These are phyloP conservation scores for Lasioglossum leucozonium DNA, from an alignment of 2,888 invertebrate genomes.

Conservation along the genomic window DNA sequence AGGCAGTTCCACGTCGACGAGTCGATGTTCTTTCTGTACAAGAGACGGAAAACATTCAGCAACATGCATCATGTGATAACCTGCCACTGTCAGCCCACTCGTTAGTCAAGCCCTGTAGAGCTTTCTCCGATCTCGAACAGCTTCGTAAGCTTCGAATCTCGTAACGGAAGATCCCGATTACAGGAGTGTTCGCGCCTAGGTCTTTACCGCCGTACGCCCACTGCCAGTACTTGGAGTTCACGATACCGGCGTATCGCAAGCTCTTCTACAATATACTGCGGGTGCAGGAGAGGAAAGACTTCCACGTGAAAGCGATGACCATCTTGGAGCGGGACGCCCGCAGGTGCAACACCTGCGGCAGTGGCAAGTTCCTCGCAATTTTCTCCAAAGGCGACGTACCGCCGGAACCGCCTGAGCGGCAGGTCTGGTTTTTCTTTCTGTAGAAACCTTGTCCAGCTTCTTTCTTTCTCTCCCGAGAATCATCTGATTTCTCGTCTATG, in stretches of 20 bases:
- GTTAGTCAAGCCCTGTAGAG: slow-evolving; percentile 50
- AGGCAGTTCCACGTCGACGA: slow-evolving; percentile 54
- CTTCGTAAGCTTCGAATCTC: not conserved
- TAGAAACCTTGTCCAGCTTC: not conserved
- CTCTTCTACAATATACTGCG: slow-evolving; percentile 86
- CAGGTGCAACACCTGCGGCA: slow-evolving; percentile 85
- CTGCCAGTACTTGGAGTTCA: slow-evolving; percentile 87
- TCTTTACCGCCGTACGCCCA: slow-evolving; percentile 86
- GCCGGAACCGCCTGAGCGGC: not conserved
- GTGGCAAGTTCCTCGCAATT: slow-evolving; percentile 62
- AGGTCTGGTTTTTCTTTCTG: not conserved
- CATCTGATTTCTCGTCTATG: no score
- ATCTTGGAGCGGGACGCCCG: slow-evolving; percentile 86
- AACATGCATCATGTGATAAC: slow-evolving; percentile 72
- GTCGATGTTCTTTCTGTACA: slow-evolving; percentile 55
- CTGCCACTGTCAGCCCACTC: slow-evolving; percentile 65
- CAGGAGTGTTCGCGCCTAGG: slow-evolving; percentile 9
- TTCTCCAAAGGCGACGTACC: not conserved
- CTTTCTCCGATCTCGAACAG: not conserved
- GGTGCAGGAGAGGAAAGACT: slow-evolving; percentile 86
- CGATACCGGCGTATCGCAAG: slow-evolving; percentile 85
- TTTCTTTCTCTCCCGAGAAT: not conserved
- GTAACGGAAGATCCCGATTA: not conserved
- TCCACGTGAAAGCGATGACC: slow-evolving; percentile 86
- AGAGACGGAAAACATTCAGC: slow-evolving; percentile 72